Evolutionary conservation across 2,797 vertebrate genomes (phyloP), one percentile per base, ranked within the genome.

Genomic region (Falco concolor): DNA sequence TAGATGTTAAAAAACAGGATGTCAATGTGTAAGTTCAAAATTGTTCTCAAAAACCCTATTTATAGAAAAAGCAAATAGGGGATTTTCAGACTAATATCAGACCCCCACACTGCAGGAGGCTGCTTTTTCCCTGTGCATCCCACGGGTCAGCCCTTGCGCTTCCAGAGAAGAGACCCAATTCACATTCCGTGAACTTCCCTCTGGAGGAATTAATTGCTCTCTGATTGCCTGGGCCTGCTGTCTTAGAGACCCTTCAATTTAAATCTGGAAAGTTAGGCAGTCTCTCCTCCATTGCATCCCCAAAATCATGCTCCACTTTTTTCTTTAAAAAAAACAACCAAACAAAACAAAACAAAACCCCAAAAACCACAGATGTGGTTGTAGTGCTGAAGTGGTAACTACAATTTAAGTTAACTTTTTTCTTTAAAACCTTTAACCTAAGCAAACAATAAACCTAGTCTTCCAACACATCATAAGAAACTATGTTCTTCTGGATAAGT

Each of bases 1-100:
- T 30, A 0, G 5, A 19, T 0, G 0, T 42, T 59, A 50, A 57
- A 83, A 88, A 47, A 1, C 22, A 69, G 13, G 20, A 40, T n/a
- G 10, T 5, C 36, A 38, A 63, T 4, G 3, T 30, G 14, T 32
- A 61, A 9, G 21, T 34, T 49, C 32, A 57, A 49, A 6, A 2
- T 16, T 27, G 49, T 22, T 61, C 45, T 70, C 6, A 14, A 25
- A 14, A 82, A 59, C 21, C 5, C 6, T 82, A 4, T 63, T 64
- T 79, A 70, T 30, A 74, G 36, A 89, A 67, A 87, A 24, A 18
- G 36, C 2, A 5, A 59, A 16, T 3, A 21, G 19, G 84, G 25
- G 9, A 64, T 52, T 89, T 65, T 54, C 30, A 49, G n/a, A 52
- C 19, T 67, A 32, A 80, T 1, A 5, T 38, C 40, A 59, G 52